These are phyloP conservation scores for Conus betulinus DNA, from an alignment of 1,140 invertebrate species.

Conservation along the genomic window DNA sequence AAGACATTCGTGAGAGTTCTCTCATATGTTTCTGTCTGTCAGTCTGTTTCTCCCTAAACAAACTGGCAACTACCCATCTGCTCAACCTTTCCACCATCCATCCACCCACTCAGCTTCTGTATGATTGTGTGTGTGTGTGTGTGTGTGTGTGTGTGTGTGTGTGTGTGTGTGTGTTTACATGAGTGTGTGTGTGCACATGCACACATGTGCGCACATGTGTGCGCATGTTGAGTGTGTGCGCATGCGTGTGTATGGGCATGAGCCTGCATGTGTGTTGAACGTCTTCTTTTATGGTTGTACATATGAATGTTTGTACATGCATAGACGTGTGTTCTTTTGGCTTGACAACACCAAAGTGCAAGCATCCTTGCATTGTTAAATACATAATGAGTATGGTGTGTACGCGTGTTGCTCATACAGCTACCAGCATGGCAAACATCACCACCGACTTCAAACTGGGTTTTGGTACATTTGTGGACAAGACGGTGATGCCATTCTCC, in stretches of 20 bases:
- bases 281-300: not conserved
- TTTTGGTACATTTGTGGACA: slow-evolving; percentile 99
- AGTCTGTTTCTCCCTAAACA: not conserved
- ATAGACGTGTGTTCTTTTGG: not conserved
- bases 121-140: too few relatives aligned
- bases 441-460: slow-evolving; percentile 96
- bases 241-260: not conserved
- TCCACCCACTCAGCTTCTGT: too few relatives aligned
- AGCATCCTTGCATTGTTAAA: too few relatives aligned
- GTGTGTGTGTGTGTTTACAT: not conserved
- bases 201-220: too few relatives aligned
- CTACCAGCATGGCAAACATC: slow-evolving; percentile 82
- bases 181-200: not conserved
- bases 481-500: slow-evolving; percentile 97
- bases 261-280: too few relatives aligned
- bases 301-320: not conserved
- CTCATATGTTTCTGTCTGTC: not conserved
- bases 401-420: slow-evolving; percentile 66
- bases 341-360: too few relatives aligned
- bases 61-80: too few relatives aligned
- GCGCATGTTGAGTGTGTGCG: not conserved
- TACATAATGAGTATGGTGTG: not conserved
- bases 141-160: not conserved
- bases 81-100: too few relatives aligned
- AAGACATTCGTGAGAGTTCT: slow-evolving; percentile 82